These are phyloP conservation scores for Chymomyza amoena DNA, from an alignment of 2,888 invertebrate genomes.

Conservation along the genomic window DNA sequence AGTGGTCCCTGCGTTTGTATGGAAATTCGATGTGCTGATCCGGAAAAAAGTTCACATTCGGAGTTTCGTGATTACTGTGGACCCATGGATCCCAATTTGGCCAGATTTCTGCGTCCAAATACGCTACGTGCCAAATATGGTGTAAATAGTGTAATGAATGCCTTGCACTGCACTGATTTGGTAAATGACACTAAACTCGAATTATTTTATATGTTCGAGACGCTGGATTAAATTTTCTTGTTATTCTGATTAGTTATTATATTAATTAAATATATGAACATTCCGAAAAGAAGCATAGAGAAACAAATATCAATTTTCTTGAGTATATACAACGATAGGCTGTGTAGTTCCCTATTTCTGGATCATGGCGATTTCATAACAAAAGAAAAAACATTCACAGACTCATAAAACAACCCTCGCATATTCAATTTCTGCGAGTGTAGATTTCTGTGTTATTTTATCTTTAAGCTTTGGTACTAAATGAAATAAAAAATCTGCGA, in stretches of 20 bases:
- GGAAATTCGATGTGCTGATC: slow-evolving; percentile 85
- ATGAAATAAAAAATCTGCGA: slow-evolving; percentile 58
- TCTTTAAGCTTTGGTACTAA: slow-evolving; percentile 40
- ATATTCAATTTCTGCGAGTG: background rate
- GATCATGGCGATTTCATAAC: no score
- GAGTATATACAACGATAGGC: no score
- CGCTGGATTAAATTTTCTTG: slow-evolving; percentile 77
- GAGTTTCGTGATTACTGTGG: slow-evolving; percentile 91
- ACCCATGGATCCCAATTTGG: slow-evolving; percentile 93
- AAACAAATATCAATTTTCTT: no score
- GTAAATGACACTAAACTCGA: slow-evolving; percentile 91
- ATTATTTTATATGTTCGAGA: slow-evolving; percentile 88
- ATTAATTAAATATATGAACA: background rate
- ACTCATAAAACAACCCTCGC: no score
- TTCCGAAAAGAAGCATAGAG: background rate
- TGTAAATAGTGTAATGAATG: slow-evolving; percentile 88
- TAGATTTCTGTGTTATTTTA: slow-evolving; percentile 36
- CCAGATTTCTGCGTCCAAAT: slow-evolving; percentile 87
- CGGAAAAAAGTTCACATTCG: slow-evolving; percentile 81
- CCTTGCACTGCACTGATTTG: slow-evolving; percentile 94
- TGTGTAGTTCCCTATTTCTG: no score
- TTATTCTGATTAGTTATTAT: no score
- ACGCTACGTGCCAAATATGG: slow-evolving; percentile 91
- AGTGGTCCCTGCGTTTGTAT: slow-evolving; percentile 91
- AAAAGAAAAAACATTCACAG: no score